These are phyloP conservation scores for Hyperoplus lanceolatus DNA, from an alignment of 2,797 vertebrate genomes.

Conservation along the genomic window DNA sequence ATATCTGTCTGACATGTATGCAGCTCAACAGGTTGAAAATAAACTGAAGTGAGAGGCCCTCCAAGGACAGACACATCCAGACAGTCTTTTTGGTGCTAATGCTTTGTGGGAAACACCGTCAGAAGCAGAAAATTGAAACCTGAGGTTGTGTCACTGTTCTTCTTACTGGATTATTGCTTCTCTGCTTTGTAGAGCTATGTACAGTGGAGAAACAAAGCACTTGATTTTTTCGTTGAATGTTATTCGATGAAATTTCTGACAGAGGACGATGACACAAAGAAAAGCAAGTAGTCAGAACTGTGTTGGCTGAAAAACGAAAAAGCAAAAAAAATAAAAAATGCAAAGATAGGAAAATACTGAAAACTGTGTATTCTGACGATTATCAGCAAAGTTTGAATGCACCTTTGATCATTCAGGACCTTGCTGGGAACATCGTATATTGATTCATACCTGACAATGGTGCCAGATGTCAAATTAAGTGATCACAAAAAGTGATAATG, in stretches of 20 bases:
- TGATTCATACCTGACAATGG: not conserved
- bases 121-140: slow-evolving; percentile 40
- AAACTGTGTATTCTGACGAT: not conserved
- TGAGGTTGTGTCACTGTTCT: slow-evolving; percentile 16
- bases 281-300: not conserved
- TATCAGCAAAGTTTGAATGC: not conserved
- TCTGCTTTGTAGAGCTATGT: not conserved
- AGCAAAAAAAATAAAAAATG: not conserved
- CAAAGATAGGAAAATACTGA: not conserved
- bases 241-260: not conserved
- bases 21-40: slow-evolving; percentile 49
- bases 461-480: no score
- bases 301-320: not conserved
- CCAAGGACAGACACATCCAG: slow-evolving; percentile 35
- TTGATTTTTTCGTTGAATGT: not conserved
- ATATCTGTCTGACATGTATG: slow-evolving; percentile 17
- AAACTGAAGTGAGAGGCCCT: slow-evolving; percentile 20
- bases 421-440: not conserved
- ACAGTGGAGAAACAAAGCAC: not conserved
- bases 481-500: no score
- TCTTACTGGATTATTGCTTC: slow-evolving; percentile 3
- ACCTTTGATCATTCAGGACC: not conserved
- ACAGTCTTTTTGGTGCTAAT: slow-evolving; percentile 14
- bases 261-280: not conserved
- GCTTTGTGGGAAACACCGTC: slow-evolving; percentile 25